A percentile compares a stretch with the other conserved stretches of the same genome.
phyloP scores from a whole-genome alignment of 1,140 invertebrate species.

The Papilio xuthus region DNA sequence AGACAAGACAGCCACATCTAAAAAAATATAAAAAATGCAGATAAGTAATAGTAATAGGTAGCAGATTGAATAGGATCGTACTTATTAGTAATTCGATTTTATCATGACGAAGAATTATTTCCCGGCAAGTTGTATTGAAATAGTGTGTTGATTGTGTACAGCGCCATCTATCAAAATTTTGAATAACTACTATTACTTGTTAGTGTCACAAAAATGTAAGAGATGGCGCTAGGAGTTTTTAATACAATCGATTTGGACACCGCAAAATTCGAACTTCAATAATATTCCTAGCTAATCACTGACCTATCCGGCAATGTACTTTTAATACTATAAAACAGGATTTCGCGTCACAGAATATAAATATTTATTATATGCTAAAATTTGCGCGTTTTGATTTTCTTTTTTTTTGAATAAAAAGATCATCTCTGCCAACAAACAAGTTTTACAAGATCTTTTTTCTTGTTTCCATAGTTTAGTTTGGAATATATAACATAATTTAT shows the following conservation, averaged over 20 bases:
- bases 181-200: neutral
- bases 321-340: neutral
- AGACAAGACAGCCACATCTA: conserved; percentile 68
- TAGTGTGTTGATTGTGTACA: neutral
- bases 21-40: conserved; percentile 49
- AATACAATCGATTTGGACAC: too few relatives aligned
- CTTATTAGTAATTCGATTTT: neutral
- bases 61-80: neutral
- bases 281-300: neutral
- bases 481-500: too few relatives aligned
- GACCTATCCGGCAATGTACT: neutral
- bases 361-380: neutral
- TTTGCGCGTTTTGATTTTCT: too few relatives aligned
- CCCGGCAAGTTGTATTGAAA: too few relatives aligned
- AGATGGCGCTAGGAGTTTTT: neutral
- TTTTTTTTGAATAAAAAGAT: neutral
- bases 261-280: neutral
- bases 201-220: neutral
- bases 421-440: neutral
- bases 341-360: neutral
- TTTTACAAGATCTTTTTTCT: neutral
- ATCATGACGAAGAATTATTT: too few relatives aligned
- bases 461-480: too few relatives aligned
- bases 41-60: neutral
- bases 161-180: neutral